Percentiles rank a stretch among this genome's conserved stretches.
Evolutionary conservation across 2,888 invertebrate genomes (phyloP).

Genomic region (Proisotoma minuta): DNA sequence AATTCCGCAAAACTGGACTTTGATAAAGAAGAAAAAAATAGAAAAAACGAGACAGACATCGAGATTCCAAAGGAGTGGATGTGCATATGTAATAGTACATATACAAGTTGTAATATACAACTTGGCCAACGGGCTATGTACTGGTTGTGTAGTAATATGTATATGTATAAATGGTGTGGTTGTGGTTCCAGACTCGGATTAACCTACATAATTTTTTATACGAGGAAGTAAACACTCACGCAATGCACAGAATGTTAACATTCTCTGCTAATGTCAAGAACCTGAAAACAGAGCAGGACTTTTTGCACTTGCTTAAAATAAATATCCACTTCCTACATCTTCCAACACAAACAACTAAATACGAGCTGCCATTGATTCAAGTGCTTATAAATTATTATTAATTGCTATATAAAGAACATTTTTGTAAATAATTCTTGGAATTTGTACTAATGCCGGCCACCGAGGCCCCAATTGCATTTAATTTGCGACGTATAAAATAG

Average conservation of each 20-base stretch:
- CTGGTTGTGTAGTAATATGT: too few relatives aligned
- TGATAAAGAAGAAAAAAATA: too few relatives aligned
- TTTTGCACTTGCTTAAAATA: conserved; percentile 5
- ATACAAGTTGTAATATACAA: too few relatives aligned
- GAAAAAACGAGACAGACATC: too few relatives aligned
- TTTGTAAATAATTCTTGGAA: conserved; percentile 1
- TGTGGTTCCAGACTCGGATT: conserved; percentile 4
- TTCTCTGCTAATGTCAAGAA: not conserved
- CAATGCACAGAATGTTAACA: not conserved
- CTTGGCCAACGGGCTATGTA: too few relatives aligned
- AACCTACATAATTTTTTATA: conserved; percentile 6
- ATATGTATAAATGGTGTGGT: too few relatives aligned
- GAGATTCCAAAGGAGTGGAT: too few relatives aligned
- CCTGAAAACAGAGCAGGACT: conserved; percentile 2
- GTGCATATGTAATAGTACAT: too few relatives aligned
- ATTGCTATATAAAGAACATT: too few relatives aligned
- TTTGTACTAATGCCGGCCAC: not conserved
- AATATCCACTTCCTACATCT: conserved; percentile 1
- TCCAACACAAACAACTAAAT: not conserved
- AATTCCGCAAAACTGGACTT: too few relatives aligned
- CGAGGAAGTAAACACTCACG: conserved; percentile 6
- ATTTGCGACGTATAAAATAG: not conserved
- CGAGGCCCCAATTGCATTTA: not conserved
- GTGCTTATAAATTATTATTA: too few relatives aligned
- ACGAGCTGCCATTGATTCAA: not conserved